Evolutionary conservation across 2,888 invertebrate genomes (phyloP), one percentile per base, ranked within the genome.

Genomic region (Adelphocoris suturalis): DNA sequence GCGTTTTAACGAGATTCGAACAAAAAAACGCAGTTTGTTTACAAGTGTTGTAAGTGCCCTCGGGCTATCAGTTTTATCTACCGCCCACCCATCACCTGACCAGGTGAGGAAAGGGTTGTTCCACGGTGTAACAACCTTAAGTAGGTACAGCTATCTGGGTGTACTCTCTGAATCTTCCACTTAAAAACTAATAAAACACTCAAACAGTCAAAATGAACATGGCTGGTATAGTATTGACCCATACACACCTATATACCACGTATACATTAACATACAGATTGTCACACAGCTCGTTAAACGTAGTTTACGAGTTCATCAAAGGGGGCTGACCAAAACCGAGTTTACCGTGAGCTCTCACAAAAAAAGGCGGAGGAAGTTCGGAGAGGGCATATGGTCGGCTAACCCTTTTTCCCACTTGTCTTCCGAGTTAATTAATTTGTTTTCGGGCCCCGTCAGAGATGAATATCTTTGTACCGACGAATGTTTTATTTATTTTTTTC

Each of bases 391-490:
- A 48, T 82, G 82, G 82, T 82, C 48, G 47, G 82, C 47, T 19
- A 82, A 52, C 82, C 78, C 78, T 78, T 78, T 76, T 78, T 82
- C 82, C 82, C 82, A 82, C 82, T 82, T 52, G 82, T 82, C 82
- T 82, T 47, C 5, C 47, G 47, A 48, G 82, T 82, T 82, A 82
- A 82, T 82, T 82, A 82, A 82, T 82, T 82, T 82, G 82, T 82
- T 82, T 82, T 82, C 82, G 82, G 52, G 82, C 47, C 82, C 27
- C 47, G 82, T 82, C 82, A 82, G 82, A 82, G 82, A 82, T 82
- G 82, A 52, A 23, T 82, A 82, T 82, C 82, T 82, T 14, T 3
- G 23, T 23, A 23, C 68, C 11, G 12, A 68, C 68, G 68, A 68
- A 68, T 68, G 68, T 68, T 68, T 68, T 13, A 23, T 68, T 68